Percentiles rank a stretch among this genome's conserved stretches.
phyloP scores from a whole-genome alignment of 2,888 invertebrate genomes.

The Malthinus seriepunctatus region DNA sequence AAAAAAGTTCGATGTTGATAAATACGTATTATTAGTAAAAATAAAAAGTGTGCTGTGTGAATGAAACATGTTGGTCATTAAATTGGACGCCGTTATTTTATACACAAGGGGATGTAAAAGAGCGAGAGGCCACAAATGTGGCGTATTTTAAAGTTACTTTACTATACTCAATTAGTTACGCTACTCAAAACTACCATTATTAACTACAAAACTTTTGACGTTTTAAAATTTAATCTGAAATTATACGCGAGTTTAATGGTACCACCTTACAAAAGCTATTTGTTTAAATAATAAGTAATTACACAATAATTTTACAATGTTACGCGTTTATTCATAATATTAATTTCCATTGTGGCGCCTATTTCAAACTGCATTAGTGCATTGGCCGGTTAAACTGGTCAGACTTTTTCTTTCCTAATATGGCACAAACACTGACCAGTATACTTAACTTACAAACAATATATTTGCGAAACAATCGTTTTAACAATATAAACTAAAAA shows the following conservation, averaged over 20 bases:
- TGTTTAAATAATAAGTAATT: too few relatives aligned
- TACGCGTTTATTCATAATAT: too few relatives aligned
- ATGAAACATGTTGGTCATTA: slow-evolving; percentile 25
- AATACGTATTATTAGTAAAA: slow-evolving; percentile 2
- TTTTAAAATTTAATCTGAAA: background rate
- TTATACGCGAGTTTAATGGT: too few relatives aligned
- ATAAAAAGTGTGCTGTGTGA: slow-evolving; percentile 12
- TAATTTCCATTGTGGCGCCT: background rate
- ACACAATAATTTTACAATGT: too few relatives aligned
- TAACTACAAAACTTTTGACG: background rate
- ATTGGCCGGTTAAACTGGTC: slow-evolving; percentile 11
- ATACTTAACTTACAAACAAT: background rate
- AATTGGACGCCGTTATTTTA: slow-evolving; percentile 24
- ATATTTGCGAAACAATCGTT: slow-evolving; percentile 7
- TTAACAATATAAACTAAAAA: slow-evolving; percentile 9
- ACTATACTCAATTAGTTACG: slow-evolving; percentile 3
- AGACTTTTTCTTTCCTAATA: slow-evolving; percentile 12
- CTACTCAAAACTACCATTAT: background rate
- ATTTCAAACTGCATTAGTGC: slow-evolving; percentile 9
- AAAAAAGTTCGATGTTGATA: slow-evolving; percentile 2
- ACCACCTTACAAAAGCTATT: too few relatives aligned
- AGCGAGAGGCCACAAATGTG: background rate
- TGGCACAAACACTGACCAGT: slow-evolving; percentile 11
- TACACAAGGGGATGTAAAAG: slow-evolving; percentile 14
- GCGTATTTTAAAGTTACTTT: slow-evolving; percentile 1